Percentiles rank a stretch among this genome's conserved stretches.
Conservation (phyloP, 2,888 invertebrate genomes). For the Octodonta nipae region DNA sequence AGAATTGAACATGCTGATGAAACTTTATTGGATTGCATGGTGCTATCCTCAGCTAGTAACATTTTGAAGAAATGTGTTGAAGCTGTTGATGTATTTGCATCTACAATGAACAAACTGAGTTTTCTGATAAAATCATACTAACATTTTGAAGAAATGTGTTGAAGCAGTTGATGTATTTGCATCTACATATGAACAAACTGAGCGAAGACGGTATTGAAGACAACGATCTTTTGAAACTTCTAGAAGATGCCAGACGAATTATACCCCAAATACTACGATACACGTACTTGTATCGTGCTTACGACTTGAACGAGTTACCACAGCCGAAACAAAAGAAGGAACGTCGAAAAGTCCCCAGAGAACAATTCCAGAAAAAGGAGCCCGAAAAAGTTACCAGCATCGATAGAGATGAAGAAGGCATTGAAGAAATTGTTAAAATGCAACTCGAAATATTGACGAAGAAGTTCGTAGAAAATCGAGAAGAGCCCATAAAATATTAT, state of each 20-base stretch:
- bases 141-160: slow-evolving; percentile 26
- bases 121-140: slow-evolving; percentile 37
- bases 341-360: slow-evolving; percentile 24
- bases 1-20: slow-evolving; percentile 28
- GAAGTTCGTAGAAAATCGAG: slow-evolving; percentile 32
- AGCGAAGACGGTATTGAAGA: slow-evolving; percentile 25
- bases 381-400: slow-evolving; percentile 40
- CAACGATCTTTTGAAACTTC: slow-evolving; percentile 32
- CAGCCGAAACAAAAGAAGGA: slow-evolving; percentile 30
- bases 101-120: slow-evolving; percentile 39
- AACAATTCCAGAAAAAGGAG: slow-evolving; percentile 31
- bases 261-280: slow-evolving; percentile 28
- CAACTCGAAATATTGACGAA: slow-evolving; percentile 38
- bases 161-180: slow-evolving; percentile 30
- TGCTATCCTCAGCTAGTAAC: slow-evolving; percentile 27
- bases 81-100: slow-evolving; percentile 31
- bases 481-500: slow-evolving; percentile 43
- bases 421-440: slow-evolving; percentile 42
- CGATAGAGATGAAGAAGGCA: slow-evolving; percentile 42
- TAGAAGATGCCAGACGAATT: slow-evolving; percentile 22
- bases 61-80: slow-evolving; percentile 27
- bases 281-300: slow-evolving; percentile 38
- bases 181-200: neutral
- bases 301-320: slow-evolving; percentile 27
- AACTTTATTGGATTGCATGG: slow-evolving; percentile 27